Conservation (phyloP, 2,113 vertebrate genomes). For the Abramis brama region DNA sequence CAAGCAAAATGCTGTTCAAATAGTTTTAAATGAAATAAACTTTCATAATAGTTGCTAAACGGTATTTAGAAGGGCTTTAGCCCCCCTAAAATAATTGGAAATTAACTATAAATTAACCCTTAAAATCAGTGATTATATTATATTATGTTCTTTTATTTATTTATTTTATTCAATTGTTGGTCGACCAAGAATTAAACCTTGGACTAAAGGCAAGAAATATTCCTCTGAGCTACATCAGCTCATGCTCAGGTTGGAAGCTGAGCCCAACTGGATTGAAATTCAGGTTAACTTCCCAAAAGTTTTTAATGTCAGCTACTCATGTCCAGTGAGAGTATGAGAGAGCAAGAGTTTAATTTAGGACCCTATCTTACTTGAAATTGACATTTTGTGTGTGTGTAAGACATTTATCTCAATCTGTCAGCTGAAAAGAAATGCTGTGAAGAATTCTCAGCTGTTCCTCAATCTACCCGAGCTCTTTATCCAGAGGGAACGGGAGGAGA, state of each 20-base stretch:
- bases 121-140: too few relatives aligned
- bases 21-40: too few relatives aligned
- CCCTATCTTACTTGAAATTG: constrained; percentile 9
- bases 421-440: constrained; percentile 28
- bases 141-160: too few relatives aligned
- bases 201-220: background rate
- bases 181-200: background rate
- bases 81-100: too few relatives aligned
- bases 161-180: background rate
- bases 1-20: too few relatives aligned
- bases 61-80: too few relatives aligned
- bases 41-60: too few relatives aligned
- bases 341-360: background rate
- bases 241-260: background rate
- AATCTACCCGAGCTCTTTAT: constrained; percentile 43
- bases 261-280: constrained; percentile 1
- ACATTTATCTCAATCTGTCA: constrained; percentile 43
- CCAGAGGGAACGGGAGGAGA: constrained; percentile 22
- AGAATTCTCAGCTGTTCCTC: constrained; percentile 56
- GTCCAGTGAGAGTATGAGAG: background rate
- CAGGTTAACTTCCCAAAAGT: constrained; percentile 5
- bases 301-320: constrained; percentile 11
- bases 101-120: too few relatives aligned
- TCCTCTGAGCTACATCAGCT: background rate
- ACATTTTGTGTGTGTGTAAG: constrained; percentile 17